Base-by-base conservation (phyloP, 2,888 invertebrate species). In the Drosophila cognata region DNA sequence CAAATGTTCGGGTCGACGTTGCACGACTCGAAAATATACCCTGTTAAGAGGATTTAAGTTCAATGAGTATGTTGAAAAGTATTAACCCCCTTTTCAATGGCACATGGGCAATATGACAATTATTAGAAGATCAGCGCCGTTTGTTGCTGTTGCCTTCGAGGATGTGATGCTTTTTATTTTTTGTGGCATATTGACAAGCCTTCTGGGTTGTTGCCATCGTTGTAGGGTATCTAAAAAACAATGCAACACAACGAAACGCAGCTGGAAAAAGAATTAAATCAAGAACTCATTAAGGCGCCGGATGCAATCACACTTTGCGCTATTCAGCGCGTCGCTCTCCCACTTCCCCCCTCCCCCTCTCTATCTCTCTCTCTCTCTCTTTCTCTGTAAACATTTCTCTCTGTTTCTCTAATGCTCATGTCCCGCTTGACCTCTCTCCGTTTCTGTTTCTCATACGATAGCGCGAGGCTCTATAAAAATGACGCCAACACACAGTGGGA, bases 221-320 rank as follows among this genome's bases (percentile, higher is more conserved):
- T 43, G 11, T 43, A 68, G 69, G 69, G 61, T 61, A 70, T 60
- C 28, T 36, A 43, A 62, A 69, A 59, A 61, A 77, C 74, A 81
- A 79, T 79, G 81, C 81, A 72, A 79, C 83, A 83, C 77, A 83
- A 85, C 84, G 79, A 80, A 81, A 81, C 81, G 77, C 84, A 85
- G 86, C 88, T 82, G 81, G 76, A 89, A 87, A 89, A 87, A 87
- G 85, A 91, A 91, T 91, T 89, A 91, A 91, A 91, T 91, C 92
- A 91, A 91, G 91, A 91, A 91, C 91, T 91, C 91, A 91, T 91
- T 91, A 91, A 91, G 91, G 89, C 89, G 90, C 89, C 91, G 91
- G 91, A 91, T 92, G 91, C 91, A 92, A 91, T 91, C 91, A 91
- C 91, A 91, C 91, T 91, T 91, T 91, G 82, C 91, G 79, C 88